Conservation (phyloP, 2,113 vertebrate genomes). For the Myocastor coypus region DNA sequence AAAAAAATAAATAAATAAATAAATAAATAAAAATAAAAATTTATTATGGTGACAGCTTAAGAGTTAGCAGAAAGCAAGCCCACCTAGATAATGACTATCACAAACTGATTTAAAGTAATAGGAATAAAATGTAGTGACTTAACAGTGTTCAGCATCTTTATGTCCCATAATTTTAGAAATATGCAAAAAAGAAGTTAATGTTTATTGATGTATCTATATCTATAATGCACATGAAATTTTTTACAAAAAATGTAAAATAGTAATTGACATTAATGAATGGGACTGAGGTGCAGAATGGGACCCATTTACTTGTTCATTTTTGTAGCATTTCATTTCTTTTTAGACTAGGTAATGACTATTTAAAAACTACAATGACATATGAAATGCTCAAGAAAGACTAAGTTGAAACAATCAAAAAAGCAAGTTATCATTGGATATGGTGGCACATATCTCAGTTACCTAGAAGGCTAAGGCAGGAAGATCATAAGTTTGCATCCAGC, state of each 20-base stretch:
- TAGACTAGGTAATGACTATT: constrained; percentile 6
- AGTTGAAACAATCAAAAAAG: constrained; percentile 36
- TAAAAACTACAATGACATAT: constrained; percentile 46
- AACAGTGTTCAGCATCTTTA: not conserved
- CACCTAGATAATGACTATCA: not conserved
- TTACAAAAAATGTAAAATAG: not conserved
- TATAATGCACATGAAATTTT: not conserved
- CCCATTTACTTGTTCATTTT: not conserved
- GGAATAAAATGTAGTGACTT: constrained; percentile 19
- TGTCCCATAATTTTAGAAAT: not conserved
- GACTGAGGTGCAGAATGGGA: not conserved
- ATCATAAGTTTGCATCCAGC: not conserved
- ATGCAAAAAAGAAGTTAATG: not conserved
- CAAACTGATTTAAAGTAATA: not conserved
- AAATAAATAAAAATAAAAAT: too few species aligned
- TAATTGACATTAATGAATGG: not conserved
- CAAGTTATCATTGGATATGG: not conserved
- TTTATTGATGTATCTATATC: not conserved
- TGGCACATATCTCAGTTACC: not conserved
- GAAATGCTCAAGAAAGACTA: constrained; percentile 30
- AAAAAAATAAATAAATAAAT: too few species aligned
- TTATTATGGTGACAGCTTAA: not conserved
- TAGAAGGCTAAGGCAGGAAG: not conserved
- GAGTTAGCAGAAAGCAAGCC: constrained; percentile 35
- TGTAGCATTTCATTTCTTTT: constrained; percentile 42